phyloP scores from a whole-genome alignment of 2,888 invertebrate genomes.

The Aleiodes alternator region DNA sequence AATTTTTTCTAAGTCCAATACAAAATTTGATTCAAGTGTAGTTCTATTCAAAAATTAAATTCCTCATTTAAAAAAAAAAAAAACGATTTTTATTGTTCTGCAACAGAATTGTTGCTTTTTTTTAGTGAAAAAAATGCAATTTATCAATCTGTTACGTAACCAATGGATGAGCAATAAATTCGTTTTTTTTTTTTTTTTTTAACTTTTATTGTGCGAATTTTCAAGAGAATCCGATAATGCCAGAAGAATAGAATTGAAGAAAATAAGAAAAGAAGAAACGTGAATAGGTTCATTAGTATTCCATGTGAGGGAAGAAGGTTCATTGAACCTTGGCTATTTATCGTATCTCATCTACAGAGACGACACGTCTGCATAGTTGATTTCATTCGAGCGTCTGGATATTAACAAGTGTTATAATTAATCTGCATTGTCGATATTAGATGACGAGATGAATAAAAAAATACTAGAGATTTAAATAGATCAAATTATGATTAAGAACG shows the following conservation, averaged over 20 bases:
- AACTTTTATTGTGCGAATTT: neutral
- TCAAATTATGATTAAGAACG: too few relatives aligned
- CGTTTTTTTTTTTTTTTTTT: neutral
- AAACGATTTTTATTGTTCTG: too few relatives aligned
- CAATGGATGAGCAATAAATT: too few relatives aligned
- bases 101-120: too few relatives aligned
- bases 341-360: conserved; percentile 36
- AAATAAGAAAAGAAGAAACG: conserved; percentile 16
- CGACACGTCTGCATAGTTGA: conserved; percentile 31
- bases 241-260: neutral
- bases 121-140: too few relatives aligned
- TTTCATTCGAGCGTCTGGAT: conserved; percentile 10
- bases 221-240: neutral
- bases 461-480: too few relatives aligned
- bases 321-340: conserved; percentile 31
- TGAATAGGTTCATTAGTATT: conserved; percentile 36
- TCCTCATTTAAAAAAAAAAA: too few relatives aligned
- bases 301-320: conserved; percentile 15
- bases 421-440: neutral
- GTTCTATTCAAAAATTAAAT: too few relatives aligned
- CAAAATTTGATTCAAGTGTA: too few relatives aligned
- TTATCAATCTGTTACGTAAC: too few relatives aligned
- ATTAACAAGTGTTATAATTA: conserved; percentile 25
- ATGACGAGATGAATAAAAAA: too few relatives aligned
- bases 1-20: too few relatives aligned